A percentile compares a stretch with the other conserved stretches of the same genome.
phyloP scores from a whole-genome alignment of 1,140 invertebrate genomes.

The Drosophila auraria region DNA sequence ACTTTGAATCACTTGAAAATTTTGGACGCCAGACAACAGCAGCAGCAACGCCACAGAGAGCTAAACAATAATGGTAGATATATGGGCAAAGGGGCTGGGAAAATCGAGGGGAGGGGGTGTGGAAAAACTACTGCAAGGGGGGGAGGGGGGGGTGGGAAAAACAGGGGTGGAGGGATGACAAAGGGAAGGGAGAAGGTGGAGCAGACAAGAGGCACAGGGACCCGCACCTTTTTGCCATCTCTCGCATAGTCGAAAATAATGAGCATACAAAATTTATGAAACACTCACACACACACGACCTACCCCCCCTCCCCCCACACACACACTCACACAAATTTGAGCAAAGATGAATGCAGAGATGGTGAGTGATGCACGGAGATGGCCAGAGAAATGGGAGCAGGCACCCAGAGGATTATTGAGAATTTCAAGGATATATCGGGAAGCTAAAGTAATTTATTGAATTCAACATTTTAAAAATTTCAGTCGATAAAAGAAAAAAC shows the following conservation, averaged over 20 bases:
- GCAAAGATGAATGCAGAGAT: slow-evolving; percentile 10
- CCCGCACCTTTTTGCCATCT: slow-evolving; percentile 63
- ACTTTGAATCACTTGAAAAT: slow-evolving; percentile 53
- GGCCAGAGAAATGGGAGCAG: not conserved
- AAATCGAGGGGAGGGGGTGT: not conserved
- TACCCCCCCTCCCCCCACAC: not conserved
- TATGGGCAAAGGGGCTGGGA: slow-evolving; percentile 17
- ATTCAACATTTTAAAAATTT: too few relatives aligned
- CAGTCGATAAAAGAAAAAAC: too few relatives aligned
- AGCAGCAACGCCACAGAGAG: slow-evolving; percentile 20
- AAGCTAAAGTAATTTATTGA: too few relatives aligned
- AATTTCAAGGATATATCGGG: not conserved
- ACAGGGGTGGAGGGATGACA: not conserved
- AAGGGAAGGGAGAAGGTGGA: not conserved
- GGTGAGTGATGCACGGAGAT: slow-evolving; percentile 15
- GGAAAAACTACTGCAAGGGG: not conserved
- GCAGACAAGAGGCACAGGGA: slow-evolving; percentile 6
- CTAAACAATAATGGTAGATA: slow-evolving; percentile 30
- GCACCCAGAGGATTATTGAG: not conserved
- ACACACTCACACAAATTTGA: slow-evolving; percentile 2
- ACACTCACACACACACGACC: slow-evolving; percentile 40
- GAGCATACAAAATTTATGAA: slow-evolving; percentile 75
- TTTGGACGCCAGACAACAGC: slow-evolving; percentile 42
- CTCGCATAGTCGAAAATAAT: slow-evolving; percentile 71
- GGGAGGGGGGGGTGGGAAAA: not conserved